These are phyloP conservation scores for Brachyhypopomus gauderio DNA, from an alignment of 2,113 vertebrate genomes.

Conservation along the genomic window DNA sequence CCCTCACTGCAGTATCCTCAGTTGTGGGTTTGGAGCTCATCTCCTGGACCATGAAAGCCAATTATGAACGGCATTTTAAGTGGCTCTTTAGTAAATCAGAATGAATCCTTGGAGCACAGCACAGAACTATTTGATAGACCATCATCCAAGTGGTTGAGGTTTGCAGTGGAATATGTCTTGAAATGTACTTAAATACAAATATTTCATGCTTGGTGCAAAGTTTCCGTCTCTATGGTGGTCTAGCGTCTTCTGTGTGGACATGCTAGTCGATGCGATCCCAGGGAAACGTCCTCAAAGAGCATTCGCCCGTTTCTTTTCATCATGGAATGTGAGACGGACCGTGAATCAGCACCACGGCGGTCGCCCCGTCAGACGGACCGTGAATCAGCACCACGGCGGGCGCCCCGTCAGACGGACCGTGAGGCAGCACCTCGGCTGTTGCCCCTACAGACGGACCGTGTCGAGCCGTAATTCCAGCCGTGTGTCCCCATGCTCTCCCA, in stretches of 20 bases:
- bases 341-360: too few relatives aligned
- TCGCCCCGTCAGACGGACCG: too few relatives aligned
- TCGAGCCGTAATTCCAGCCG: slow-evolving; percentile 46
- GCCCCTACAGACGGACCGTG: neutral
- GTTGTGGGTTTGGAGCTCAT: too few relatives aligned
- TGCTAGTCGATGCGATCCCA: neutral
- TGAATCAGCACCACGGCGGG: too few relatives aligned
- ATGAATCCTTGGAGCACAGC: neutral
- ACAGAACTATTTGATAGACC: neutral
- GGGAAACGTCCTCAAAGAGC: slow-evolving; percentile 16
- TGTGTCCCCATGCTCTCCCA: neutral
- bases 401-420: too few relatives aligned
- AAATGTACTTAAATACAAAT: slow-evolving; percentile 8
- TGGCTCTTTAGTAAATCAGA: slow-evolving; percentile 1
- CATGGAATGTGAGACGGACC: slow-evolving; percentile 5
- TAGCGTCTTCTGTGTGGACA: neutral
- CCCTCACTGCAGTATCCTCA: too few relatives aligned
- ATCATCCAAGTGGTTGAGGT: slow-evolving; percentile 26
- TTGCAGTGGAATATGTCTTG: slow-evolving; percentile 26
- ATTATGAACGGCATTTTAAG: neutral
- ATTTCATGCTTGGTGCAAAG: slow-evolving; percentile 17
- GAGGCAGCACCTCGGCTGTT: too few relatives aligned
- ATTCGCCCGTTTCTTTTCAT: slow-evolving; percentile 25
- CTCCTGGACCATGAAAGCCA: too few relatives aligned
- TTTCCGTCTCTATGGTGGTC: slow-evolving; percentile 13